Evolutionary conservation across 1,140 invertebrate genomes (phyloP).

Genomic region (Micrasema longulum): DNA sequence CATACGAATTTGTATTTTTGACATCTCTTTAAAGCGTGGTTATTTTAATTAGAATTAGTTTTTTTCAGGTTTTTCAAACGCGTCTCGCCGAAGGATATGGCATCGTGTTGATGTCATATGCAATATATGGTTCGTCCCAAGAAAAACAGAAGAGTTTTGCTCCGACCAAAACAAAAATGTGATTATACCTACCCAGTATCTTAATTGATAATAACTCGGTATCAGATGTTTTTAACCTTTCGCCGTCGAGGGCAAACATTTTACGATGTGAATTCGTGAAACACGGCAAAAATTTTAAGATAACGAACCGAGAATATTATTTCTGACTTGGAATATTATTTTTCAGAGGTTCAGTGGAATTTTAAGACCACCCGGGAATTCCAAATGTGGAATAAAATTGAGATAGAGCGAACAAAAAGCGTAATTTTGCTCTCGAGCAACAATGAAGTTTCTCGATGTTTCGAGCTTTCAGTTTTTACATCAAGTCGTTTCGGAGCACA

Average conservation of each 20-base stretch:
- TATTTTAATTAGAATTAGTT: too few species aligned
- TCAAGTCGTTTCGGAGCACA: slow-evolving; percentile 21
- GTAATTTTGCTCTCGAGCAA: slow-evolving; percentile 23
- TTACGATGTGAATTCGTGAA: slow-evolving; percentile 38
- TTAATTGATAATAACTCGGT: slow-evolving; percentile 34
- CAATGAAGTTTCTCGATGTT: slow-evolving; percentile 34
- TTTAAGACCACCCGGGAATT: slow-evolving; percentile 34
- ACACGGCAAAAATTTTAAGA: slow-evolving; percentile 40
- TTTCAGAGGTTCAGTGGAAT: slow-evolving; percentile 13
- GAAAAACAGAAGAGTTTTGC: too few species aligned
- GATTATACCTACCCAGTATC: slow-evolving; percentile 3
- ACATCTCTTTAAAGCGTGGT: too few species aligned
- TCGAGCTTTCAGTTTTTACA: slow-evolving; percentile 21
- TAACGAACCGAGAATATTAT: slow-evolving; percentile 30
- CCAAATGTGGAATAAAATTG: slow-evolving; percentile 31
- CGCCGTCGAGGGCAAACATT: slow-evolving; percentile 20
- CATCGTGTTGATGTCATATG: too few species aligned
- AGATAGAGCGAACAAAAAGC: slow-evolving; percentile 29
- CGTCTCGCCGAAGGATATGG: too few species aligned
- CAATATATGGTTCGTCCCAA: too few species aligned
- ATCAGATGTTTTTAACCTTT: slow-evolving; percentile 39
- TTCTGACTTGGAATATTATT: slow-evolving; percentile 38
- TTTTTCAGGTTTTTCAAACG: too few species aligned
- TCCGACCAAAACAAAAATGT: slow-evolving; percentile 4
- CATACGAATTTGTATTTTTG: too few species aligned